Conservation (phyloP, 1,140 invertebrate genomes). For the Hermatobates lingyangjiaoensis region DNA sequence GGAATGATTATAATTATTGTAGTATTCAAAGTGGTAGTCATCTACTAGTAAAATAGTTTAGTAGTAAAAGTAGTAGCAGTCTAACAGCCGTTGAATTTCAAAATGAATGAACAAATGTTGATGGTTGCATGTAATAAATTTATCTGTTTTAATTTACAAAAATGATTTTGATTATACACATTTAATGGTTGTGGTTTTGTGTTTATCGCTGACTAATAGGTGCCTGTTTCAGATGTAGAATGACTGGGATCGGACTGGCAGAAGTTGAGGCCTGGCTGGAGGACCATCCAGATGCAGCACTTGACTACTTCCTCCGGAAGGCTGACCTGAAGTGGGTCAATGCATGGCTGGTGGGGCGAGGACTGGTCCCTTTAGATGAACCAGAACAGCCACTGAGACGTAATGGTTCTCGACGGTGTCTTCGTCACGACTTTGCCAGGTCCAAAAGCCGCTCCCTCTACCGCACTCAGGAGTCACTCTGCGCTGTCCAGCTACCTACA, state of each 20-base stretch:
- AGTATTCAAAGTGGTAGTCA: too few relatives aligned
- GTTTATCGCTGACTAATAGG: too few relatives aligned
- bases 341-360: slow-evolving; percentile 29
- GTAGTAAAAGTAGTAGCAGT: too few relatives aligned
- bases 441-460: slow-evolving; percentile 30
- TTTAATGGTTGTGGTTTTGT: too few relatives aligned
- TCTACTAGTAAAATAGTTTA: too few relatives aligned
- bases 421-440: slow-evolving; percentile 30
- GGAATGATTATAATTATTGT: too few relatives aligned
- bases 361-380: slow-evolving; percentile 26
- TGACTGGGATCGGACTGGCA: slow-evolving; percentile 19
- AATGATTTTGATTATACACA: too few relatives aligned
- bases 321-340: slow-evolving; percentile 29
- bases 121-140: too few relatives aligned
- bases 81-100: too few relatives aligned
- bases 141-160: too few relatives aligned
- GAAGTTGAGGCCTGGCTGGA: slow-evolving; percentile 31
- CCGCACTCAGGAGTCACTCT: slow-evolving; percentile 23
- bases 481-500: slow-evolving; percentile 18
- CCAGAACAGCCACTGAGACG: slow-evolving; percentile 13
- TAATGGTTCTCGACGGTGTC: slow-evolving; percentile 26
- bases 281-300: slow-evolving; percentile 24
- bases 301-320: slow-evolving; percentile 29
- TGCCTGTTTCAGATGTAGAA: too few relatives aligned
- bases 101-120: too few relatives aligned